Conservation (phyloP, 2,888 invertebrate species). For the Hirtodrosophila cameraria region DNA sequence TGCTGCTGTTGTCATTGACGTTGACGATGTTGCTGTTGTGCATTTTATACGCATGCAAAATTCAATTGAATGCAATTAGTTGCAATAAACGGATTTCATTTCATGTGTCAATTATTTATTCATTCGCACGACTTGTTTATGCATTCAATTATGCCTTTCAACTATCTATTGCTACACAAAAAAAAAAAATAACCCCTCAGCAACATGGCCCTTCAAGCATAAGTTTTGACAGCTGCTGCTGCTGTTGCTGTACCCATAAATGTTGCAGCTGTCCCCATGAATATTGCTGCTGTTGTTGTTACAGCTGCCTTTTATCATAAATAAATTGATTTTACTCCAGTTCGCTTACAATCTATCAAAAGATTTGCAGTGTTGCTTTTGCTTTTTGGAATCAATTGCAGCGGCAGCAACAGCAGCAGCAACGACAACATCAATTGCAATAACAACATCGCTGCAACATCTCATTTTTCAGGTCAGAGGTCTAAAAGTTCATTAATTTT, state of each 20-base stretch:
- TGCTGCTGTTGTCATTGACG: slow-evolving; percentile 3
- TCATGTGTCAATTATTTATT: slow-evolving; percentile 46
- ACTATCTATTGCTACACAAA: too few species aligned
- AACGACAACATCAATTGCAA: slow-evolving; percentile 12
- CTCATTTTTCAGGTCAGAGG: slow-evolving; percentile 61
- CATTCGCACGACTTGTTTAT: slow-evolving; percentile 31
- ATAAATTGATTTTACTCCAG: slow-evolving; percentile 57
- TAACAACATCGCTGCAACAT: slow-evolving; percentile 10
- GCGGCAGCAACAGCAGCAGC: slow-evolving; percentile 16
- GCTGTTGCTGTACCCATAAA: neutral
- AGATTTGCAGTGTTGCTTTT: slow-evolving; percentile 23
- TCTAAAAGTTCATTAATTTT: slow-evolving; percentile 73
- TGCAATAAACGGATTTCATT: slow-evolving; percentile 57
- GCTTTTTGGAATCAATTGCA: slow-evolving; percentile 44
- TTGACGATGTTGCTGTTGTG: slow-evolving; percentile 6
- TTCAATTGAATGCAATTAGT: slow-evolving; percentile 70
- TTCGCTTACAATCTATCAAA: slow-evolving; percentile 37
- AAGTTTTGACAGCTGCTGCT: neutral
- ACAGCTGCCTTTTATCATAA: slow-evolving; percentile 44
- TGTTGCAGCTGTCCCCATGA: neutral
- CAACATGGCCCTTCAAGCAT: neutral
- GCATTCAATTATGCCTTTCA: slow-evolving; percentile 37
- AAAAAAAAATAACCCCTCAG: too few species aligned
- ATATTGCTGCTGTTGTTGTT: slow-evolving; percentile 9
- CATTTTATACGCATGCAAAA: slow-evolving; percentile 15